These are phyloP conservation scores for Pitta sordida DNA, from an alignment of 2,113 vertebrate species.

Conservation along the genomic window DNA sequence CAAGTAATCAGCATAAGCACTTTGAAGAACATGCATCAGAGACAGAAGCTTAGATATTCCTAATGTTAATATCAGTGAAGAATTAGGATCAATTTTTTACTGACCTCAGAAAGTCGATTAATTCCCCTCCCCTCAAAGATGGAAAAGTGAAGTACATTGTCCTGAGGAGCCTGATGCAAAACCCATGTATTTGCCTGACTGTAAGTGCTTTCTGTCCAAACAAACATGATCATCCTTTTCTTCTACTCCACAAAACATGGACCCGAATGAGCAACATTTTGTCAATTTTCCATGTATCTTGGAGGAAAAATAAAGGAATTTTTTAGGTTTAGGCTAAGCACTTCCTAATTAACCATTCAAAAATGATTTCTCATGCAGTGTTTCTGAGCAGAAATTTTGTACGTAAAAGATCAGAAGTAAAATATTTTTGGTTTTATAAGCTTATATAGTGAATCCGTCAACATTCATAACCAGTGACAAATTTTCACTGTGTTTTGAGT, in stretches of 20 bases:
- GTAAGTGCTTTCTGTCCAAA: background rate
- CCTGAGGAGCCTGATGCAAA: background rate
- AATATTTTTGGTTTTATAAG: background rate
- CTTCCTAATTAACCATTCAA: background rate
- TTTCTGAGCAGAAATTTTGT: background rate
- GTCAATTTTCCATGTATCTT: background rate
- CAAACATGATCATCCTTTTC: background rate
- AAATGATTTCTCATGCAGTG: background rate
- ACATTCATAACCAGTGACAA: background rate
- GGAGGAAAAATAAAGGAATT: background rate
- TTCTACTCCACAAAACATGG: background rate
- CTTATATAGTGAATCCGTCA: background rate
- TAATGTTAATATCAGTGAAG: background rate
- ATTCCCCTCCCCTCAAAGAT: background rate
- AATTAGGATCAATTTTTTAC: background rate
- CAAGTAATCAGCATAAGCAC: background rate
- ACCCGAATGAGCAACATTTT: background rate
- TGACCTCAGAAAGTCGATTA: background rate
- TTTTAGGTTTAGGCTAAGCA: background rate
- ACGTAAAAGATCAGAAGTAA: background rate
- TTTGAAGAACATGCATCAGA: slow-evolving; percentile 1
- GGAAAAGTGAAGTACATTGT: background rate
- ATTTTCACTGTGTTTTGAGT: background rate
- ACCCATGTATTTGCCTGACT: background rate
- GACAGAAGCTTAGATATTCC: background rate